phyloP scores from a whole-genome alignment of 2,113 vertebrate genomes.

The Eptesicus fuscus region DNA sequence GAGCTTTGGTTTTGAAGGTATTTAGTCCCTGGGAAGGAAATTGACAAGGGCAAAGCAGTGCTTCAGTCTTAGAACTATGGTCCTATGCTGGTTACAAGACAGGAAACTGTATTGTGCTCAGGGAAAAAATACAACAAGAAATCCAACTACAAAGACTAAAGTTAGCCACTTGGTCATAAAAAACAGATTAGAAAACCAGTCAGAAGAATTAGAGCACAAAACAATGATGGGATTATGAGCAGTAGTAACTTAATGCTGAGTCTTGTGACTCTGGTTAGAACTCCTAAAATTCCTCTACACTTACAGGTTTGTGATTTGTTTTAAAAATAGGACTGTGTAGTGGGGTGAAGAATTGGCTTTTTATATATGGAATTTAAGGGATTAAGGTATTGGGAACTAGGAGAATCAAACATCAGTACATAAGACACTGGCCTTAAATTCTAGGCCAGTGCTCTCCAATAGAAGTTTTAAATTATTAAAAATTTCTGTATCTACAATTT shows the following conservation, averaged over 20 bases:
- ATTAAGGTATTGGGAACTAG: neutral
- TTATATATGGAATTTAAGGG: neutral
- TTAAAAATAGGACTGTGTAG: neutral
- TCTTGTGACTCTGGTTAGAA: neutral
- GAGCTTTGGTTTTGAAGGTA: neutral
- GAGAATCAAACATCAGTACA: neutral
- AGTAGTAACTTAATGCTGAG: neutral
- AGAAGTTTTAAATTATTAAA: conserved; percentile 1
- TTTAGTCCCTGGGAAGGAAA: neutral
- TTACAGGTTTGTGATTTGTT: neutral
- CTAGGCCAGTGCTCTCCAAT: neutral
- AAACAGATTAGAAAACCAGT: neutral
- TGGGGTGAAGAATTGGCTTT: neutral
- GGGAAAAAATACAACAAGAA: neutral
- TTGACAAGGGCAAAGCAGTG: neutral
- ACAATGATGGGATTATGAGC: neutral
- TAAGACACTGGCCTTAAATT: neutral
- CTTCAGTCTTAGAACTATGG: neutral
- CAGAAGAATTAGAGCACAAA: neutral
- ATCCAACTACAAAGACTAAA: neutral
- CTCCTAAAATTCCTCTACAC: neutral
- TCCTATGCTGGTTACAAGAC: neutral
- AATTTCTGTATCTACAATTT: neutral
- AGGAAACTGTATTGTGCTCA: neutral
- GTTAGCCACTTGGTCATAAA: neutral